Evolutionary conservation across 1,140 invertebrate species (phyloP).

Genomic region (Drosophila baimaii): DNA sequence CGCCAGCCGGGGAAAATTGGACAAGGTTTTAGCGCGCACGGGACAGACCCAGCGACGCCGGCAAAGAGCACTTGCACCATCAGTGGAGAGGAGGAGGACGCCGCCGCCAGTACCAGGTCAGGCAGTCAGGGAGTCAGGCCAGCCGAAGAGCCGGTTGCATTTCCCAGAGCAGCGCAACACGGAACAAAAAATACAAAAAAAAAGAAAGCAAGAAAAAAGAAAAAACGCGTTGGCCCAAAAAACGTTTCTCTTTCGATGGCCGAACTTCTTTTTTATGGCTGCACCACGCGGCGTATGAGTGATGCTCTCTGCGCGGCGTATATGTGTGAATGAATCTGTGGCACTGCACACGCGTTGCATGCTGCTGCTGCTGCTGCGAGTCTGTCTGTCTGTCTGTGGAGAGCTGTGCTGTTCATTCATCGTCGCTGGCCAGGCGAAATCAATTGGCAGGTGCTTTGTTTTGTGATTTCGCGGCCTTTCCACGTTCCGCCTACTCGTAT

Average conservation of each 20-base stretch:
- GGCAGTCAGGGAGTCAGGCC: constrained; percentile 44
- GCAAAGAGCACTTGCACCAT: constrained; percentile 5
- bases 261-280: constrained; percentile 50
- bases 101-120: constrained; percentile 21
- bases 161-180: constrained; percentile 9
- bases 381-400: constrained; percentile 1
- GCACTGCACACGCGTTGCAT: constrained; percentile 46
- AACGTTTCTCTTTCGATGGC: constrained; percentile 53
- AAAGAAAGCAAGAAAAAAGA: constrained; percentile 2
- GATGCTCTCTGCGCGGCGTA: constrained; percentile 41
- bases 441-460: constrained; percentile 72
- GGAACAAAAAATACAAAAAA: background rate
- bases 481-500: constrained; percentile 5
- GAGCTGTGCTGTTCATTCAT: constrained; percentile 44
- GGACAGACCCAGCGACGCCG: constrained; percentile 8
- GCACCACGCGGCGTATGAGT: constrained; percentile 73
- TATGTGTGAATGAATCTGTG: constrained; percentile 44
- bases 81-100: constrained; percentile 1
- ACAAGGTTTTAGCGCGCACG: constrained; percentile 41
- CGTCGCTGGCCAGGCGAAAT: constrained; percentile 45
- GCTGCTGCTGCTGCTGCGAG: no score
- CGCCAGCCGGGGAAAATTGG: constrained; percentile 47
- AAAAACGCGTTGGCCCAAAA: constrained; percentile 37
- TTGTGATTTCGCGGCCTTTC: constrained; percentile 57
- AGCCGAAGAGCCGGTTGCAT: constrained; percentile 25